A percentile compares a stretch with the other conserved stretches of the same genome.
Conservation (phyloP, 1,140 invertebrate species). For the Drosophila trapezifrons region DNA sequence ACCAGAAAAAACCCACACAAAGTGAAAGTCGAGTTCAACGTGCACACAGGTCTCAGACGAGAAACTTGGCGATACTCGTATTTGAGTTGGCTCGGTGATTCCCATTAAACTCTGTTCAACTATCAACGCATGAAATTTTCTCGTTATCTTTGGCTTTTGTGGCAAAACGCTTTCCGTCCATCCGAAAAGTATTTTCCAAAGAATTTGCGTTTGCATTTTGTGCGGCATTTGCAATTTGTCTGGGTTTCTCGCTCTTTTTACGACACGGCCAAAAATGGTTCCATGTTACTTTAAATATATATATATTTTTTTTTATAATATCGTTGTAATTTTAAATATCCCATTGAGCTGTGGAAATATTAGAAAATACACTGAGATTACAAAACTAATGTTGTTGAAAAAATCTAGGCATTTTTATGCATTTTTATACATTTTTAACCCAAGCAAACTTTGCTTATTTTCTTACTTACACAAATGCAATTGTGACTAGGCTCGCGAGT, state of each 20-base stretch:
- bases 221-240: constrained; percentile 65
- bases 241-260: constrained; percentile 3
- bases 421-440: too few species aligned
- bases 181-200: constrained; percentile 50
- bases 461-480: too few species aligned
- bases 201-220: constrained; percentile 64
- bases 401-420: too few species aligned
- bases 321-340: too few species aligned
- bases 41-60: not conserved
- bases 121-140: constrained; percentile 59
- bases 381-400: too few species aligned
- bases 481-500: too few species aligned
- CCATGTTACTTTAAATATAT: too few species aligned
- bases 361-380: too few species aligned
- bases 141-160: constrained; percentile 64
- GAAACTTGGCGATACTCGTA: constrained; percentile 8
- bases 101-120: constrained; percentile 48
- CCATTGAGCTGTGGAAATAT: too few species aligned
- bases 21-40: not conserved
- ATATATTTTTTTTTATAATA: too few species aligned
- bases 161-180: constrained; percentile 35
- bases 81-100: constrained; percentile 42
- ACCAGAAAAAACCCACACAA: not conserved
- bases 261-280: not conserved
- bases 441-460: too few species aligned